These are phyloP conservation scores for Rhagologus leucostigma DNA, from an alignment of 2,113 vertebrate genomes.

Conservation along the genomic window DNA sequence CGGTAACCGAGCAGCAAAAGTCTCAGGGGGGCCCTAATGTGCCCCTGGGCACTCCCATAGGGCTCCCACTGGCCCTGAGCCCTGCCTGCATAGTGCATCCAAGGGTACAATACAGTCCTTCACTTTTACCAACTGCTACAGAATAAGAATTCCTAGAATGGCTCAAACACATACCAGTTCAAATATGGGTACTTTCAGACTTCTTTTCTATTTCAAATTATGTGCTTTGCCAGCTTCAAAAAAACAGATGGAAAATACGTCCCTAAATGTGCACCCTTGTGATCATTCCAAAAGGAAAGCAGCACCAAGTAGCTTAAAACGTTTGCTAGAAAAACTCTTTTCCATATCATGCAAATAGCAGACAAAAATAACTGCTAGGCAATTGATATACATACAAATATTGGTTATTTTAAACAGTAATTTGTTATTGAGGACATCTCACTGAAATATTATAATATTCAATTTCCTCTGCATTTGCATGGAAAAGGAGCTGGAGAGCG, in stretches of 20 bases:
- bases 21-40: not conserved
- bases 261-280: conserved; percentile 64
- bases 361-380: conserved; percentile 68
- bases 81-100: not conserved
- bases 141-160: conserved; percentile 30
- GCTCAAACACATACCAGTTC: conserved; percentile 26
- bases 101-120: conserved; percentile 27
- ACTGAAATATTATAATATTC: conserved; percentile 65
- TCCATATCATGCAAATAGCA: conserved; percentile 68
- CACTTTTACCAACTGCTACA: not conserved
- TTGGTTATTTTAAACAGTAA: conserved; percentile 68
- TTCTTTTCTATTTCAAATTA: conserved; percentile 52
- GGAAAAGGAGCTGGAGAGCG: conserved; percentile 34
- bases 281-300: conserved; percentile 64
- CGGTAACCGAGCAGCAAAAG: not conserved
- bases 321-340: conserved; percentile 51
- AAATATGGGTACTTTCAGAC: conserved; percentile 50
- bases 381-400: conserved; percentile 71
- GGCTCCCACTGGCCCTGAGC: not conserved
- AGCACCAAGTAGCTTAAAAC: conserved; percentile 63
- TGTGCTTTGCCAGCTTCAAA: conserved; percentile 62
- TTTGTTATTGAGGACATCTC: conserved; percentile 65
- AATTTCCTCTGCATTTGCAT: conserved; percentile 64
- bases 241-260: conserved; percentile 47
- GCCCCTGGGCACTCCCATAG: not conserved